phyloP scores from a whole-genome alignment of 2,113 vertebrate genomes.

The Pseudonaja textilis region DNA sequence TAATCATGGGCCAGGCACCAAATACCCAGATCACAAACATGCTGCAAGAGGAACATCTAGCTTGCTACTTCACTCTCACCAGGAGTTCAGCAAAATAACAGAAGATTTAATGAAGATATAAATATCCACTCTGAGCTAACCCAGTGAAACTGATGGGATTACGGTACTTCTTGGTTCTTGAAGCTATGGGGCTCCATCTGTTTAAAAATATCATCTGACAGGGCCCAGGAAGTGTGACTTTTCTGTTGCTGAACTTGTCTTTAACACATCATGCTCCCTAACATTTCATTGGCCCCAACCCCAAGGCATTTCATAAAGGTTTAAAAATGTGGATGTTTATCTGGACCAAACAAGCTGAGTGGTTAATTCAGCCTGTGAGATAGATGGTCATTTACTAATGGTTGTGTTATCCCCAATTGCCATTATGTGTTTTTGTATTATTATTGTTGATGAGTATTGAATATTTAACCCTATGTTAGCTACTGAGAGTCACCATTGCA shows the following conservation, averaged over 20 bases:
- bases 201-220: background rate
- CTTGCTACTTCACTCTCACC: background rate
- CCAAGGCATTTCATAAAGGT: background rate
- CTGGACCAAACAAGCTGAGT: background rate
- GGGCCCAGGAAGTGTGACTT: background rate
- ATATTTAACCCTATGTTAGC: background rate
- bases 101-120: background rate
- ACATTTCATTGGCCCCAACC: background rate
- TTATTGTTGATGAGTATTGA: background rate
- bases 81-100: background rate
- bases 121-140: background rate
- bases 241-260: background rate
- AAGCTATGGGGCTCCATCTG: background rate
- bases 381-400: background rate
- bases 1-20: background rate
- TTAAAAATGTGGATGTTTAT: background rate
- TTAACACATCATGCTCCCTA: background rate
- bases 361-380: background rate
- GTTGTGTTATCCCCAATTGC: background rate
- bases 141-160: background rate
- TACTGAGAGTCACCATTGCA: background rate
- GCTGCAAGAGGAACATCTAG: background rate
- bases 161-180: background rate
- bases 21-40: background rate
- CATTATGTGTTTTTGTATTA: background rate